These are phyloP conservation scores for Bombus turneri DNA, from an alignment of 1,140 invertebrate species.

Conservation along the genomic window DNA sequence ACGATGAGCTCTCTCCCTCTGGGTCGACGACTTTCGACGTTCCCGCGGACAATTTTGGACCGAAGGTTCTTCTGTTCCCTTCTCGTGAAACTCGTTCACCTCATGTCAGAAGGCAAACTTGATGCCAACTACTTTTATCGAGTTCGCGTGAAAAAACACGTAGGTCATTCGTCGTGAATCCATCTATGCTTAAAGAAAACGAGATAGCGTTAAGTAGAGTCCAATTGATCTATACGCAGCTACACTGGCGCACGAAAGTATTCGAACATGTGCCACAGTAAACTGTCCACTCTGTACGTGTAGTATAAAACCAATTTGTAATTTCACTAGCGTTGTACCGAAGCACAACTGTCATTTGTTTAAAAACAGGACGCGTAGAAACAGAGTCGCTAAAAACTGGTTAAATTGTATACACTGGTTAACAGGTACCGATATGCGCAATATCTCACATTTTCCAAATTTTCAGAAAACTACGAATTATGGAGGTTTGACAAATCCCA, in stretches of 20 bases:
- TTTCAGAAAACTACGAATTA: neutral
- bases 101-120: neutral
- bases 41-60: neutral
- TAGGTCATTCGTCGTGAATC: neutral
- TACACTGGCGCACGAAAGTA: neutral
- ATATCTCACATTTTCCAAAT: neutral
- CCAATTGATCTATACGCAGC: too few species aligned
- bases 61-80: conserved; percentile 11
- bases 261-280: neutral
- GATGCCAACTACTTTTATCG: conserved; percentile 7
- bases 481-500: neutral
- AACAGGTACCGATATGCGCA: neutral
- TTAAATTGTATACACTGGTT: neutral
- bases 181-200: accelerated
- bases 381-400: neutral
- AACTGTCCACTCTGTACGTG: neutral
- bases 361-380: too few species aligned
- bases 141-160: neutral
- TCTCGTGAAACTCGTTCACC: conserved; percentile 22
- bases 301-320: neutral
- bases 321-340: neutral
- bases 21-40: conserved; percentile 41
- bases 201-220: neutral
- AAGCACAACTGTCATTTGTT: too few species aligned
- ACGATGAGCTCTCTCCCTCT: neutral